These are phyloP conservation scores for Drosophila auraria DNA, from an alignment of 1,140 invertebrate genomes.

Conservation along the genomic window DNA sequence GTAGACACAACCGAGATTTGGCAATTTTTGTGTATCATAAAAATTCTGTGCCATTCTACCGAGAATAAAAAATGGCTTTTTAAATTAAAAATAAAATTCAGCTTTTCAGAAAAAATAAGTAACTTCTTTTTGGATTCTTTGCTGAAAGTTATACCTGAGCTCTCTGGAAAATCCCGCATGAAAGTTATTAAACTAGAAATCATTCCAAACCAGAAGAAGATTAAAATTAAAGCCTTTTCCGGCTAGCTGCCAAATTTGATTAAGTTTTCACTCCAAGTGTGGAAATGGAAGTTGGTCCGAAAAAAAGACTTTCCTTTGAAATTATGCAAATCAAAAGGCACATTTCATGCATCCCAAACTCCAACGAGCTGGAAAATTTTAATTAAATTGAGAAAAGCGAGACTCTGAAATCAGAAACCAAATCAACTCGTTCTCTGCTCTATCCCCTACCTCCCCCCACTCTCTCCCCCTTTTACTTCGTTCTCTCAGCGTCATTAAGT, in stretches of 20 bases:
- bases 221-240: slow-evolving; percentile 4
- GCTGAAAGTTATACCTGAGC: background rate
- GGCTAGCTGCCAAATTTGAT: slow-evolving; percentile 25
- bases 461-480: slow-evolving; percentile 29
- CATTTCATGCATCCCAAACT: slow-evolving; percentile 67
- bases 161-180: background rate
- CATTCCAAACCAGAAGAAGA: background rate
- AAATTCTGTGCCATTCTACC: no score
- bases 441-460: slow-evolving; percentile 1
- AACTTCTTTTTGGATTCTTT: background rate
- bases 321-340: slow-evolving; percentile 71
- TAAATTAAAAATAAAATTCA: background rate
- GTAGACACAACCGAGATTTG: background rate
- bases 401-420: slow-evolving; percentile 56
- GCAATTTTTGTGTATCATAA: background rate
- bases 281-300: slow-evolving; percentile 2
- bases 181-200: background rate
- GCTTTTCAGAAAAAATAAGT: background rate
- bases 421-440: slow-evolving; percentile 19
- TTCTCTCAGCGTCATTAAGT: slow-evolving; percentile 71
- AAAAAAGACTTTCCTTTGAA: slow-evolving; percentile 43
- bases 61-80: background rate
- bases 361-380: slow-evolving; percentile 78
- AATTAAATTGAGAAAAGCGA: slow-evolving; percentile 74
- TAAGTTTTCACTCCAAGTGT: slow-evolving; percentile 33